Percentiles rank a stretch among this genome's conserved stretches.
Conservation (phyloP, 2,888 invertebrate species). For the Mamestra brassicae region DNA sequence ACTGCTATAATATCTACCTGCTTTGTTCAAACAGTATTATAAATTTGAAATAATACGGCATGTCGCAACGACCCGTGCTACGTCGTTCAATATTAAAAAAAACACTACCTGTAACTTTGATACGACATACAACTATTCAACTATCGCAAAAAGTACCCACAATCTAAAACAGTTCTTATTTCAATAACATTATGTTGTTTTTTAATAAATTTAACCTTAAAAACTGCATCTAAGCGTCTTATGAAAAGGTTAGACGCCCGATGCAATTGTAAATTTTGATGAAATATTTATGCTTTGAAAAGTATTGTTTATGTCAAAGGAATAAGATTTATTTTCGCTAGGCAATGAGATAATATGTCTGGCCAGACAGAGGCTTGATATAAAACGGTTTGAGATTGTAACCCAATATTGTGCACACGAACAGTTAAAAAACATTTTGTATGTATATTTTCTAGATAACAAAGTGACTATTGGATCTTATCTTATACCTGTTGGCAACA, state of each 20-base stretch:
- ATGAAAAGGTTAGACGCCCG: conserved; percentile 61
- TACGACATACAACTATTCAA: conserved; percentile 40
- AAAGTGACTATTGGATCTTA: conserved; percentile 18
- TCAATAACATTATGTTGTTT: conserved; percentile 34
- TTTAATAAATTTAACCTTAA: conserved; percentile 20
- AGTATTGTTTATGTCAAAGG: conserved; percentile 38
- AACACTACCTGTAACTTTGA: conserved; percentile 80
- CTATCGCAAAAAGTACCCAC: conserved; percentile 45
- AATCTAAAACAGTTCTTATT: conserved; percentile 29
- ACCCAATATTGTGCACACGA: conserved; percentile 85
- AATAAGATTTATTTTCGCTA: conserved; percentile 58
- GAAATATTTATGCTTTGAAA: conserved; percentile 45
- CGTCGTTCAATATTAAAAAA: conserved; percentile 81
- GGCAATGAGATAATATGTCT: conserved; percentile 40
- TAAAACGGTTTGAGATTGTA: conserved; percentile 76
- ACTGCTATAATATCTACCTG: conserved; percentile 73
- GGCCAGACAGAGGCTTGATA: conserved; percentile 58
- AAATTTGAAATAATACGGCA: conserved; percentile 77
- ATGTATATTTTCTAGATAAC: conserved; percentile 5
- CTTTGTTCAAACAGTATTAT: conserved; percentile 75
- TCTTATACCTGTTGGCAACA: conserved; percentile 12
- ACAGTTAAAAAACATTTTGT: conserved; percentile 52
- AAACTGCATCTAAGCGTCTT: conserved; percentile 44
- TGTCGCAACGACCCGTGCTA: conserved; percentile 82
- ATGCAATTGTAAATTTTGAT: conserved; percentile 69